These are phyloP conservation scores for Acanthochromis polyacanthus DNA, from an alignment of 2,113 vertebrate species.

Conservation along the genomic window DNA sequence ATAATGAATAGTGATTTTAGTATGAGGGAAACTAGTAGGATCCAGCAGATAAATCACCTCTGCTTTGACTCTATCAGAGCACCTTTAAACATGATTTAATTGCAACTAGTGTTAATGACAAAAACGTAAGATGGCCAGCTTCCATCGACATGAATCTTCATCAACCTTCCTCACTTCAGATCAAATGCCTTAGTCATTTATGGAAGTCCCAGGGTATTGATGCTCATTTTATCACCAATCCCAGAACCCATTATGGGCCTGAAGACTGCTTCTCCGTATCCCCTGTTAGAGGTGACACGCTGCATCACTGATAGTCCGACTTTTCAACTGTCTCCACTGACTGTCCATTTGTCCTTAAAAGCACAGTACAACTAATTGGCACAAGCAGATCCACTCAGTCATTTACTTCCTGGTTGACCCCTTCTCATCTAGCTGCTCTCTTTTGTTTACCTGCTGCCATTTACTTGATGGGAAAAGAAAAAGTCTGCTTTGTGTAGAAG, in stretches of 20 bases:
- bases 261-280: constrained; percentile 19
- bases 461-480: constrained; percentile 8
- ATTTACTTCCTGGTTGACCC: constrained; percentile 23
- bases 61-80: constrained; percentile 15
- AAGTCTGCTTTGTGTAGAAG: constrained; percentile 12
- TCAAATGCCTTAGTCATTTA: constrained; percentile 43
- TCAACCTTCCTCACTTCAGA: constrained; percentile 31
- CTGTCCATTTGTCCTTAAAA: constrained; percentile 22
- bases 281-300: constrained; percentile 30
- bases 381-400: constrained; percentile 38
- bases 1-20: constrained; percentile 18
- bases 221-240: constrained; percentile 48
- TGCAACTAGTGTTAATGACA: constrained; percentile 41
- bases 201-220: constrained; percentile 23
- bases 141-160: constrained; percentile 29
- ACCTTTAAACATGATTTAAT: constrained; percentile 39
- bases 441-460: not conserved
- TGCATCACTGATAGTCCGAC: constrained; percentile 38
- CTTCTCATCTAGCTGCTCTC: not conserved
- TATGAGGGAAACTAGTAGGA: not conserved
- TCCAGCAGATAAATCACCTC: constrained; percentile 12
- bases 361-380: constrained; percentile 26
- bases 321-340: constrained; percentile 38
- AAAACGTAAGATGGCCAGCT: constrained; percentile 8
- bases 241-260: constrained; percentile 34